Base-by-base conservation (phyloP, 2,797 vertebrate genomes). In the Xenops minutus region DNA sequence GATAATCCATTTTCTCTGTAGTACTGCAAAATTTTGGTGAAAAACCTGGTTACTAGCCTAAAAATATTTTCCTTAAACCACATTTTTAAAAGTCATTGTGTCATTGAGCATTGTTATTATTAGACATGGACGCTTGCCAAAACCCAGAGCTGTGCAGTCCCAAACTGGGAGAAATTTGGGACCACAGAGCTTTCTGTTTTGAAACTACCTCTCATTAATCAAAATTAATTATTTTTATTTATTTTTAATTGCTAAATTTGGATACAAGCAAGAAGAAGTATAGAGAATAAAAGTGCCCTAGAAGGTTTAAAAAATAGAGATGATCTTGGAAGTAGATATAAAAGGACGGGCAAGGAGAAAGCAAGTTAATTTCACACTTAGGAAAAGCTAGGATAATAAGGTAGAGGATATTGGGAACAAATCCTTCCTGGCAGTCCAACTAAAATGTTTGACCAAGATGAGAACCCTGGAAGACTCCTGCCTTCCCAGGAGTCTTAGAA, bases 1-100 rank as follows among this genome's bases (percentile, higher is more conserved):
- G 72, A 83, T 94, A 96, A 96, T 97, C 88, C 89, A 96, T 97
- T 91, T 93, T 96, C 56, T 56, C 44, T 74, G 13, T 63, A 78
- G 64, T 56, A 68, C 83, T 88, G 80, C 51, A 29, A 83, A 22
- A 30, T 89, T 92, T 88, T 88, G 79, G 73, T 75, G 82, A 91
- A 69, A 92, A 89, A 93, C 62, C 44, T 69, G 64, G 58, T 58
- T 80, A 75, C 44, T 73, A 66, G 36, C 78, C 94, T 91, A 69
- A 81, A 89, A 48, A 83, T 72, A 72, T 58, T 78, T 91, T 88
- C 90, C 89, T 95, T 61, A 89, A 93, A 52, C 23, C 41, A 86
- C 30, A 49, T 81, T 95, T 96, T 91, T 58, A 88, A 75, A 95
- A 94, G 92, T 91, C 78, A 41, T 69, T n/a, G 32, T 91, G 92